phyloP scores from a whole-genome alignment of 1,140 invertebrate genomes.

The Tetragonula clypearis region DNA sequence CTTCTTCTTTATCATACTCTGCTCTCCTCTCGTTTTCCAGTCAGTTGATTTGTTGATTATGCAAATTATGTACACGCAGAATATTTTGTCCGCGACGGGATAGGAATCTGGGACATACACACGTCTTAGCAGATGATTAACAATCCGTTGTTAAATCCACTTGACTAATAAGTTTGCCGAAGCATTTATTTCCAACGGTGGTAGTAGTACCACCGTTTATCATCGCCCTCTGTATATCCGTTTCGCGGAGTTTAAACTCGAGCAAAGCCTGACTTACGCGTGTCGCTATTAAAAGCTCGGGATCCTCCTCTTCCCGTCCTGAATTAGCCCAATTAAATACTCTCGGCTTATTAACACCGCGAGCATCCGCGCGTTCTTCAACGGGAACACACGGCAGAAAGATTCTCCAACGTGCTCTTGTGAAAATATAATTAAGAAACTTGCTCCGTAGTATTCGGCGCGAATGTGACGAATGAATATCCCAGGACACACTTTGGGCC shows the following conservation, averaged over 20 bases:
- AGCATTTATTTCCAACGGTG: constrained; percentile 6
- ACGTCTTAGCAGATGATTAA: constrained; percentile 1
- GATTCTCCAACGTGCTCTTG: not conserved
- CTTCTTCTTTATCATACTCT: no score
- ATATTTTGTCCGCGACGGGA: not conserved
- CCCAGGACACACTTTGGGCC: no score
- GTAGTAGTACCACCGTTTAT: not conserved
- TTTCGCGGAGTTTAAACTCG: constrained; percentile 5
- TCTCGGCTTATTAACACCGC: not conserved
- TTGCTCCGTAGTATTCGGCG: not conserved
- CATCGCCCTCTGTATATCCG: not conserved
- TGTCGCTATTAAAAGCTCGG: constrained; percentile 1
- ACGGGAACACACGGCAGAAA: not conserved
- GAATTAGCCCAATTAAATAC: constrained; percentile 13
- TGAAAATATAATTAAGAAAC: constrained; percentile 18
- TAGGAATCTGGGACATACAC: not conserved
- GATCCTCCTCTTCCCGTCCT: not conserved
- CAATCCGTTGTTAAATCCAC: not conserved
- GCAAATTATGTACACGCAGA: not conserved
- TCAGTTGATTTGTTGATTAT: not conserved
- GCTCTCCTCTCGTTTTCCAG: no score
- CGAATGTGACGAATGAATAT: not conserved
- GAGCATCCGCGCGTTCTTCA: not conserved
- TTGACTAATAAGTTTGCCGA: constrained; percentile 17
- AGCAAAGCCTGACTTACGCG: not conserved